Percentiles rank a stretch among this genome's conserved stretches.
Conservation (phyloP, 1,140 invertebrate genomes). For the Aphis craccivora region DNA sequence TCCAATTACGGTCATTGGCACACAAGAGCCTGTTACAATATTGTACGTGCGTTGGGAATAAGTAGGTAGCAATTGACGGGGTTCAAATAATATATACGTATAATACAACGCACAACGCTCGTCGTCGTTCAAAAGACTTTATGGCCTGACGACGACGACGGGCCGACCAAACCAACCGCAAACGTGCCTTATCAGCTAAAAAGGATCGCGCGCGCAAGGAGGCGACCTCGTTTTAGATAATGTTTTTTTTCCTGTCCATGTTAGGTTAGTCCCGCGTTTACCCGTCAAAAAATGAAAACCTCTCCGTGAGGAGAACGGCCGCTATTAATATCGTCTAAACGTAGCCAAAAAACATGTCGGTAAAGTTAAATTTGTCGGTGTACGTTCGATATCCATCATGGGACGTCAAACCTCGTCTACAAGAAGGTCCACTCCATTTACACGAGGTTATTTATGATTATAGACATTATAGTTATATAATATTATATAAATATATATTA, state of each 20-base stretch:
- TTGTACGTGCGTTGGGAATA: neutral
- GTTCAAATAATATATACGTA: neutral
- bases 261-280: neutral
- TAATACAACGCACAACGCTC: neutral
- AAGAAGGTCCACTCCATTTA: neutral
- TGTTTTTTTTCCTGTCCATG: neutral
- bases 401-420: neutral
- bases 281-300: conserved; percentile 35
- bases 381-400: conserved; percentile 34
- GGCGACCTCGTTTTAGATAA: neutral
- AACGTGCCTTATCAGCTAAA: conserved; percentile 57
- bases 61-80: neutral
- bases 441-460: conserved; percentile 40
- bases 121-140: neutral
- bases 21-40: neutral
- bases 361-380: conserved; percentile 33
- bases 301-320: neutral
- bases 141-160: neutral
- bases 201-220: neutral
- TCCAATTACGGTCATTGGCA: neutral
- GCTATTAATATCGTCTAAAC: conserved; percentile 48
- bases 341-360: conserved; percentile 23
- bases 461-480: neutral
- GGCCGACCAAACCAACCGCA: neutral
- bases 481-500: neutral